Evolutionary conservation across 2,113 vertebrate genomes (phyloP).

Genomic region (Dasyornis broadbenti): DNA sequence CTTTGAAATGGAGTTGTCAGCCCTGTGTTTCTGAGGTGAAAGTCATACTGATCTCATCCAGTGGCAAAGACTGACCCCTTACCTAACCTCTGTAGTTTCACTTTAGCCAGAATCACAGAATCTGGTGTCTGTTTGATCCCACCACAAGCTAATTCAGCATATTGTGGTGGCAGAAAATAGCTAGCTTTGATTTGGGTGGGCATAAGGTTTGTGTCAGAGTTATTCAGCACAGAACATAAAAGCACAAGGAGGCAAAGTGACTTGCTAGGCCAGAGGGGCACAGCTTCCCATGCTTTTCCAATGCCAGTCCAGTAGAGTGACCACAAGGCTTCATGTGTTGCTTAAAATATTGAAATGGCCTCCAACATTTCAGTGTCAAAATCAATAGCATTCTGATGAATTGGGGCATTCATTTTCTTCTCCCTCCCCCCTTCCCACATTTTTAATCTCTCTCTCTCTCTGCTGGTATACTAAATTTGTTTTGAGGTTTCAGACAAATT

Average conservation of each 20-base stretch:
- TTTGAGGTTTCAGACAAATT: conserved; percentile 5
- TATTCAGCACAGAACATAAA: background rate
- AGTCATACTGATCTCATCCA: background rate
- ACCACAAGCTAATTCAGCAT: background rate
- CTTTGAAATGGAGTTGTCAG: background rate
- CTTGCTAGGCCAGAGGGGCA: background rate
- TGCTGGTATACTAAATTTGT: background rate
- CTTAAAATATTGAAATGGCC: background rate
- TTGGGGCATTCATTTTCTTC: background rate
- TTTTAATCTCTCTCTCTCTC: background rate
- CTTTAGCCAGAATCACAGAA: background rate
- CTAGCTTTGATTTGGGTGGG: background rate
- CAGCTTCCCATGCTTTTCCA: background rate
- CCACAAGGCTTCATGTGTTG: background rate
- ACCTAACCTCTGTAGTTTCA: background rate
- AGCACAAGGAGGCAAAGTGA: background rate
- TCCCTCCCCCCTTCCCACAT: background rate
- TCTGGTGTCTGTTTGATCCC: background rate
- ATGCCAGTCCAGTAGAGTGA: background rate
- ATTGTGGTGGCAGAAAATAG: background rate
- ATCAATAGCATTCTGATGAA: background rate
- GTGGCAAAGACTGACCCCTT: background rate
- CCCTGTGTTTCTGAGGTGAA: background rate
- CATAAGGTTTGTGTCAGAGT: background rate
- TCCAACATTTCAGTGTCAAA: background rate